These are phyloP conservation scores for Trilocha varians DNA, from an alignment of 2,888 invertebrate species.

Conservation along the genomic window DNA sequence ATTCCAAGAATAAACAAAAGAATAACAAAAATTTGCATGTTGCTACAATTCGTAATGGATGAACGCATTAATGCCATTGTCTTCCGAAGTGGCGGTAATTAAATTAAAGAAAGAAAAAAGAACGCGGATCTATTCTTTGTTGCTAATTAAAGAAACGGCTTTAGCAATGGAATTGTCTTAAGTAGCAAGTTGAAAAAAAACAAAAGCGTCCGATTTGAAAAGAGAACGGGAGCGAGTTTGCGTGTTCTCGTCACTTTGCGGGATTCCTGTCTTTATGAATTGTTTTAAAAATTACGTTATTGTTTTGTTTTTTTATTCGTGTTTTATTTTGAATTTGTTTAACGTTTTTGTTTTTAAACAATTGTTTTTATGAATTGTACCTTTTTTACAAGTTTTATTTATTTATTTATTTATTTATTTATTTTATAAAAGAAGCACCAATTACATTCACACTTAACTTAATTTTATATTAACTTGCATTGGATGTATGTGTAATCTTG, in stretches of 20 bases:
- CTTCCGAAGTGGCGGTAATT: constrained; percentile 50
- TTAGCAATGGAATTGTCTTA: constrained; percentile 54
- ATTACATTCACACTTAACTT: no score
- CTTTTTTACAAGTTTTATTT: no score
- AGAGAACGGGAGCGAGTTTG: constrained; percentile 55
- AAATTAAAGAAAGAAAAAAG: constrained; percentile 66
- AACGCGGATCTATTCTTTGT: constrained; percentile 68
- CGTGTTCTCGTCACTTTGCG: constrained; percentile 54
- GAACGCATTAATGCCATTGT: constrained; percentile 61
- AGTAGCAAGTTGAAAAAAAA: constrained; percentile 68
- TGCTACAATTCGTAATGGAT: constrained; percentile 47
- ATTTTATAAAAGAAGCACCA: no score
- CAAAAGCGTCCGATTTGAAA: constrained; percentile 52
- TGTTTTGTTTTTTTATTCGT: constrained; percentile 21
- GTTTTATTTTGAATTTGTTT: constrained; percentile 19
- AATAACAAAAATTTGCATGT: constrained; percentile 47
- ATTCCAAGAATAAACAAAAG: constrained; percentile 20
- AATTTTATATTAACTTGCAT: no score
- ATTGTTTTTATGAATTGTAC: constrained; percentile 2
- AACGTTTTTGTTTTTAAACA: constrained; percentile 7
- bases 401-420: no score
- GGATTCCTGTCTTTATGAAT: constrained; percentile 50
- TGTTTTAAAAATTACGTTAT: constrained; percentile 30
- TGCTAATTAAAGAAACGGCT: constrained; percentile 67
- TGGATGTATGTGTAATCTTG: no score